These are phyloP conservation scores for Furcifer pardalis DNA, from an alignment of 2,797 vertebrate species.

Conservation along the genomic window DNA sequence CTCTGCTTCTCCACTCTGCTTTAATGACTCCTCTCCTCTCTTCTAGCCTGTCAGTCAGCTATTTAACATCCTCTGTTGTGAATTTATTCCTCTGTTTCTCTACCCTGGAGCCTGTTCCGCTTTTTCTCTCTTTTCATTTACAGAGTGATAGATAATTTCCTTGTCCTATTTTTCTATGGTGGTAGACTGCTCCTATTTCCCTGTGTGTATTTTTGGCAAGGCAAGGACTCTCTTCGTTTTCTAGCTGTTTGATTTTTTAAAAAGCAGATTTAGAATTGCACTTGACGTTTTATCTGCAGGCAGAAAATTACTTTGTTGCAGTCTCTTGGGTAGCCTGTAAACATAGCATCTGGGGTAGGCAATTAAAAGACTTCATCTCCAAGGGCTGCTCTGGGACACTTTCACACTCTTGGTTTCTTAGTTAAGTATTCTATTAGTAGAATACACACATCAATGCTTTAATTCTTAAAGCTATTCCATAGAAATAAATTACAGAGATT, in stretches of 20 bases:
- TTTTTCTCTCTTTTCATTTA: background rate
- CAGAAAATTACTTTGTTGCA: background rate
- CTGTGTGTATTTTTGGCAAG: background rate
- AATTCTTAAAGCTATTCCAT: background rate
- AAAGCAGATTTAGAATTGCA: background rate
- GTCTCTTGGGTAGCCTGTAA: background rate
- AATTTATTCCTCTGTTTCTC: background rate
- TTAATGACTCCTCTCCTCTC: background rate
- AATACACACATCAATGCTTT: background rate
- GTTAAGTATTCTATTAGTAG: background rate
- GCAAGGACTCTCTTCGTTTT: background rate
- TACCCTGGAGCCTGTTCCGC: background rate
- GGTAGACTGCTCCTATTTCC: background rate
- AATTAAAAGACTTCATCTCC: background rate
- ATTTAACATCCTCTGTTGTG: background rate
- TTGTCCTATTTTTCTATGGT: background rate
- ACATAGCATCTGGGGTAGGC: background rate
- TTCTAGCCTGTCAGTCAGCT: background rate
- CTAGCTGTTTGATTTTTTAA: background rate
- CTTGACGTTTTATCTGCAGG: background rate
- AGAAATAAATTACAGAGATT: constrained; percentile 12
- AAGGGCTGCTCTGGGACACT: background rate
- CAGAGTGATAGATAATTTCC: background rate
- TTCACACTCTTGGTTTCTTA: background rate
- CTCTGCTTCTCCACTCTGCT: background rate